phyloP scores from a whole-genome alignment of 2,113 vertebrate species.

The Phasianus colchicus region DNA sequence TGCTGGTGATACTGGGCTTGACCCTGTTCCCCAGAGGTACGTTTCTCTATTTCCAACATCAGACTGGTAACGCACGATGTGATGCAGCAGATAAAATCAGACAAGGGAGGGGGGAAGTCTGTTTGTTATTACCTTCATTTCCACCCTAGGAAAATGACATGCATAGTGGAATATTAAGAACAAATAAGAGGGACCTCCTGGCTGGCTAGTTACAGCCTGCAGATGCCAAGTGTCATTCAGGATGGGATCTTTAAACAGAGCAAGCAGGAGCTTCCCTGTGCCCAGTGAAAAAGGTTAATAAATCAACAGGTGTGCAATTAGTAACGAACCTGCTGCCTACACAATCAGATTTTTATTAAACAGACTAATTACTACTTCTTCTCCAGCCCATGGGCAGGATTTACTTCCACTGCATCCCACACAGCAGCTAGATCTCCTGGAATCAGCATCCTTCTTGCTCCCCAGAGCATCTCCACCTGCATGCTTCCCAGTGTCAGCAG shows the following conservation, averaged over 20 bases:
- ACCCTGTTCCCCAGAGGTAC: neutral
- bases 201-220: neutral
- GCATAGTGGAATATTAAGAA: neutral
- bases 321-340: neutral
- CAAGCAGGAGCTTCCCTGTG: neutral
- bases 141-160: neutral
- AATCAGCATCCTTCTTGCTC: neutral
- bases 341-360: neutral
- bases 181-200: neutral
- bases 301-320: neutral
- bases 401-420: neutral
- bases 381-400: neutral
- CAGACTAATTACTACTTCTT: neutral
- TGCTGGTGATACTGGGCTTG: slow-evolving; percentile 62
- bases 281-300: neutral
- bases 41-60: accelerated
- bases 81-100: accelerated
- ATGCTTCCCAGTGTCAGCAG: neutral
- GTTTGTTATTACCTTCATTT: neutral
- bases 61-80: accelerated
- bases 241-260: neutral
- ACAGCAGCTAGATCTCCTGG: neutral
- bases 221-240: neutral
- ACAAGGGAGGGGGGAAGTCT: neutral
- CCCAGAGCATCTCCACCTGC: accelerated